phyloP scores from a whole-genome alignment of 2,797 vertebrate genomes.

The Lutjanus argentimaculatus region DNA sequence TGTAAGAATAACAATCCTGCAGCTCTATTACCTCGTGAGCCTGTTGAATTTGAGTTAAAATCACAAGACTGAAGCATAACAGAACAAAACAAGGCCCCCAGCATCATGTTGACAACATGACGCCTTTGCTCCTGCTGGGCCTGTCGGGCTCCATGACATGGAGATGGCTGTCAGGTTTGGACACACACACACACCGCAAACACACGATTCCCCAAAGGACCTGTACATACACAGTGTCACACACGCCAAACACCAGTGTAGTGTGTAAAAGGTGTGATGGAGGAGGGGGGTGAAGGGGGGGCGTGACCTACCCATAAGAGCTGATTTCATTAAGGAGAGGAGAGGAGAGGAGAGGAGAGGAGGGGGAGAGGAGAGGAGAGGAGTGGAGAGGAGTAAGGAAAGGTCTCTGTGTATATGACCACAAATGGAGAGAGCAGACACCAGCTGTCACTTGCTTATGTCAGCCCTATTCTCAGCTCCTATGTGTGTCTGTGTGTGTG shows the following conservation, averaged over 20 bases:
- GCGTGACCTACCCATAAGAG: slow-evolving; percentile 63
- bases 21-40: slow-evolving; percentile 3
- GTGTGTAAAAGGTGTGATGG: slow-evolving; percentile 73
- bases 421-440: slow-evolving; percentile 89
- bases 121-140: slow-evolving; percentile 65
- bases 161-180: slow-evolving; percentile 78
- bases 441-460: slow-evolving; percentile 93
- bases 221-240: slow-evolving; percentile 80
- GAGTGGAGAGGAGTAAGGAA: slow-evolving; percentile 47
- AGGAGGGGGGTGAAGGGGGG: slow-evolving; percentile 50
- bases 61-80: slow-evolving; percentile 36
- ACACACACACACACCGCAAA: slow-evolving; percentile 75
- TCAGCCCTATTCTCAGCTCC: slow-evolving; percentile 87
- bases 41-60: slow-evolving; percentile 36
- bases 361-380: slow-evolving; percentile 15
- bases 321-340: slow-evolving; percentile 69
- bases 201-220: slow-evolving; percentile 82
- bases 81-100: slow-evolving; percentile 42
- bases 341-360: slow-evolving; percentile 15
- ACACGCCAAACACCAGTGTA: slow-evolving; percentile 69
- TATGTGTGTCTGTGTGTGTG: slow-evolving; percentile 60
- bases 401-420: slow-evolving; percentile 80
- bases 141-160: slow-evolving; percentile 67
- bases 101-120: slow-evolving; percentile 68
- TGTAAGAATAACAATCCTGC: neutral